A percentile compares a stretch with the other conserved stretches of the same genome.
These are phyloP conservation scores for Epirrhoe alternata DNA, from an alignment of 2,888 invertebrate genomes.

Conservation along the genomic window DNA sequence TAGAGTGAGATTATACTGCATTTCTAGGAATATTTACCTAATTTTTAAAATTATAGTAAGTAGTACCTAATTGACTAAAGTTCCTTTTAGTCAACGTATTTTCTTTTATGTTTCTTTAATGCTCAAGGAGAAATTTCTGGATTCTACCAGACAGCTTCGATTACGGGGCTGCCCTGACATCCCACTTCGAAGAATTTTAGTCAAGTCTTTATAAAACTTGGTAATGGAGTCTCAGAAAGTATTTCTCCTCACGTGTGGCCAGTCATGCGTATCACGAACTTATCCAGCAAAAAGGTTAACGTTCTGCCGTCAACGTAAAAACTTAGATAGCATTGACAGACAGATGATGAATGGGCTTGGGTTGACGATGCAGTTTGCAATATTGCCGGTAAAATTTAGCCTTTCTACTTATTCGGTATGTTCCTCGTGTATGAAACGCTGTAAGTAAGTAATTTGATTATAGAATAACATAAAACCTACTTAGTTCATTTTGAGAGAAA, in stretches of 20 bases:
- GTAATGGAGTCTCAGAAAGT: conserved; percentile 43
- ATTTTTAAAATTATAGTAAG: conserved; percentile 16
- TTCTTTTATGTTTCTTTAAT: background rate
- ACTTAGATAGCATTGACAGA: conserved; percentile 75
- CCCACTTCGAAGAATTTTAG: conserved; percentile 20
- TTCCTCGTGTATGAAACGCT: background rate
- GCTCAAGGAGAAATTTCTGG: background rate
- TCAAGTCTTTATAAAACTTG: conserved; percentile 35
- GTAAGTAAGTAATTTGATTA: background rate
- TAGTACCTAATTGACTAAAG: background rate
- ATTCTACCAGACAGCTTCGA: background rate
- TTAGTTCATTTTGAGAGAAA: no score
- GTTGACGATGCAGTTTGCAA: conserved; percentile 60
- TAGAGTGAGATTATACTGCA: conserved; percentile 38
- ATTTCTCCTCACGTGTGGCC: conserved; percentile 49
- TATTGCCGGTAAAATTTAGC: conserved; percentile 27
- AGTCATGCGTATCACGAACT: conserved; percentile 52
- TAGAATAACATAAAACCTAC: background rate
- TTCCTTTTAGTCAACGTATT: background rate
- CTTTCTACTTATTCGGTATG: background rate
- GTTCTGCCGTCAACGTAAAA: conserved; percentile 66
- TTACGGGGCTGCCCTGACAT: background rate
- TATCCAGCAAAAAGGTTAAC: conserved; percentile 71
- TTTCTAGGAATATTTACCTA: conserved; percentile 23
- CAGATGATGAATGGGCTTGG: conserved; percentile 66